Evolutionary conservation across 2,888 invertebrate species (phyloP).

Genomic region (Eutolmus rufibarbis): DNA sequence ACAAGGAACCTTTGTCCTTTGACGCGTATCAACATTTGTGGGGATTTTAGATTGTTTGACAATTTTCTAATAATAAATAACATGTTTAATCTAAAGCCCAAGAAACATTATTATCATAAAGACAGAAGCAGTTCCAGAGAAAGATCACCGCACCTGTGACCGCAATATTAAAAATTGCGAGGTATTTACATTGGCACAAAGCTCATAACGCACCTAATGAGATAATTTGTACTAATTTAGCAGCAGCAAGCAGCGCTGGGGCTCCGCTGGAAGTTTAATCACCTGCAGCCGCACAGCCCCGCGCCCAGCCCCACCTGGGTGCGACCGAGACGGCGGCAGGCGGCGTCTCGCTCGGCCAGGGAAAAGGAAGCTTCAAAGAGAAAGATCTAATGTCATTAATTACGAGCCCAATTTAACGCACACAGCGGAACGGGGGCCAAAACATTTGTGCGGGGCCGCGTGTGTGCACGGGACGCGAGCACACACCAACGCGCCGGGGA

Average conservation of each 20-base stretch:
- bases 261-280: background rate
- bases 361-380: conserved; percentile 25
- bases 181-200: conserved; percentile 9
- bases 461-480: background rate
- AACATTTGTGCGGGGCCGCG: conserved; percentile 25
- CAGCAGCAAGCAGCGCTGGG: conserved; percentile 33
- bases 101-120: background rate
- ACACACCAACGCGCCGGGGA: background rate
- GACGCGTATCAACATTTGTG: too few species aligned
- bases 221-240: conserved; percentile 47
- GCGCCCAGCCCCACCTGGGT: background rate
- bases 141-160: background rate
- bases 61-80: background rate
- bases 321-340: background rate
- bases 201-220: conserved; percentile 40
- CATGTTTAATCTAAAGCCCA: background rate
- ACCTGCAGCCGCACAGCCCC: background rate
- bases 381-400: conserved; percentile 51
- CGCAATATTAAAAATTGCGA: conserved; percentile 17
- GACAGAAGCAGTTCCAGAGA: background rate
- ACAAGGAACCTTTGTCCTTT: too few species aligned
- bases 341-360: background rate
- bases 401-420: conserved; percentile 53
- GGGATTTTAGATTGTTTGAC: too few species aligned
- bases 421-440: conserved; percentile 47